Evolutionary conservation across 2,888 invertebrate genomes (phyloP).

Genomic region (Sicus ferrugineus): DNA sequence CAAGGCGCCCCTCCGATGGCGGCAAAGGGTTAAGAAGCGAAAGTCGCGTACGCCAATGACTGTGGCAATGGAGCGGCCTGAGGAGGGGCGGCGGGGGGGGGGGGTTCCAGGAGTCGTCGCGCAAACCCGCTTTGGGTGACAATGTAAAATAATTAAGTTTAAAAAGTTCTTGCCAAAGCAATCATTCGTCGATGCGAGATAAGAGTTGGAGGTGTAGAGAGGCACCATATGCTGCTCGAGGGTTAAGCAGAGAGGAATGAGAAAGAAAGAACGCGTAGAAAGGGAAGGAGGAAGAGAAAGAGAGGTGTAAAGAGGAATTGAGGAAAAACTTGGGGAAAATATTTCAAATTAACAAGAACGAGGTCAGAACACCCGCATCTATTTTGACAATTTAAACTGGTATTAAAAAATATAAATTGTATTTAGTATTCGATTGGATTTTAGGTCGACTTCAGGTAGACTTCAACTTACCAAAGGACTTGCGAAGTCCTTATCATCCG

Average conservation of each 20-base stretch:
- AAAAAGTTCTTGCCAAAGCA: constrained; percentile 42
- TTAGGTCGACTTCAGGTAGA: too few relatives aligned
- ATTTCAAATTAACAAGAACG: too few relatives aligned
- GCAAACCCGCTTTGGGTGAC: constrained; percentile 40
- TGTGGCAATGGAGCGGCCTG: neutral
- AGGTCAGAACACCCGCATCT: too few relatives aligned
- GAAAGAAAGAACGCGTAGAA: neutral
- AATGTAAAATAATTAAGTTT: constrained; percentile 50
- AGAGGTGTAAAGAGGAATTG: neutral
- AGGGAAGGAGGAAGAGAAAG: neutral
- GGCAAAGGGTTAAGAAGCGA: constrained; percentile 30
- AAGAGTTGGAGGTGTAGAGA: neutral
- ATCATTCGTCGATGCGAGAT: neutral
- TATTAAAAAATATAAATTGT: too few relatives aligned
- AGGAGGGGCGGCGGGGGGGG: neutral
- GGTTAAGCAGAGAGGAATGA: neutral
- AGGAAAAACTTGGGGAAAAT: too few relatives aligned
- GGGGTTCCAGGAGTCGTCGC: neutral
- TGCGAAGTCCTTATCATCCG: too few relatives aligned
- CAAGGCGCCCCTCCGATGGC: neutral
- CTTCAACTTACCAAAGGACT: too few relatives aligned
- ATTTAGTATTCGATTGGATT: too few relatives aligned
- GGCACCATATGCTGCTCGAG: neutral
- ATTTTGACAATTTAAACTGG: too few relatives aligned
- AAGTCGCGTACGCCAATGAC: constrained; percentile 14